Evolutionary conservation across 2,797 vertebrate species (phyloP).

Genomic region (Hoplostethus mediterraneus): DNA sequence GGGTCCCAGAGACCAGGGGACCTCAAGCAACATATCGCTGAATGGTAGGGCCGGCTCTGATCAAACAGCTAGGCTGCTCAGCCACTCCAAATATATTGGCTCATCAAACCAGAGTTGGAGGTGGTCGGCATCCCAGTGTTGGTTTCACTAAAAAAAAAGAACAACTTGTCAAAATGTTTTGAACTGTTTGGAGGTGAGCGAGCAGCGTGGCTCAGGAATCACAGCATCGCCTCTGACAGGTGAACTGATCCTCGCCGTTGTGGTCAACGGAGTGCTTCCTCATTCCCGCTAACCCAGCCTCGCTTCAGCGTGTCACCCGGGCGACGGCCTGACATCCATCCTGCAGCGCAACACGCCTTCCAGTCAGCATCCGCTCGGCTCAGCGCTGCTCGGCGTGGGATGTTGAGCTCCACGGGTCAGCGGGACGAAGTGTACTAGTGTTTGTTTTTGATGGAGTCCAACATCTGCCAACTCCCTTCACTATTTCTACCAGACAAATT

Average conservation of each 20-base stretch:
- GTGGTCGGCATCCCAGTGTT: no score
- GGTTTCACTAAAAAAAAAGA: no score
- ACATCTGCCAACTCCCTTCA: conserved; percentile 1
- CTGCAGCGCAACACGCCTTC: conserved; percentile 3
- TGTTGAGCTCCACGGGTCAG: conserved; percentile 21
- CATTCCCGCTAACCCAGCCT: conserved; percentile 7
- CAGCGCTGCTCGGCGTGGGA: conserved; percentile 29
- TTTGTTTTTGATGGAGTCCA: background rate
- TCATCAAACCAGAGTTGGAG: no score
- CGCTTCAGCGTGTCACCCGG: conserved; percentile 16
- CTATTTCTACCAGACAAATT: conserved; percentile 5
- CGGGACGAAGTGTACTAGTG: background rate
- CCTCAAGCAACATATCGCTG: no score
- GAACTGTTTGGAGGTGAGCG: background rate
- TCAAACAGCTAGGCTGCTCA: no score
- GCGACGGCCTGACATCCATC: conserved; percentile 19
- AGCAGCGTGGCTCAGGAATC: background rate
- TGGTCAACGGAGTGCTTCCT: conserved; percentile 9
- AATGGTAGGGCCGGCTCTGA: no score
- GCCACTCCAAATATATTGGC: no score
- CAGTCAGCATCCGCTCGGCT: conserved; percentile 13
- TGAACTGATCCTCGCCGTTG: no score
- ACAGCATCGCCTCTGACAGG: background rate
- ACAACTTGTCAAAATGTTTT: no score
- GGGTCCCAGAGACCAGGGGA: no score